Evolutionary conservation across 2,113 vertebrate genomes (phyloP), one percentile per base, ranked within the genome.

Genomic region (Notarius quadriscutis): DNA sequence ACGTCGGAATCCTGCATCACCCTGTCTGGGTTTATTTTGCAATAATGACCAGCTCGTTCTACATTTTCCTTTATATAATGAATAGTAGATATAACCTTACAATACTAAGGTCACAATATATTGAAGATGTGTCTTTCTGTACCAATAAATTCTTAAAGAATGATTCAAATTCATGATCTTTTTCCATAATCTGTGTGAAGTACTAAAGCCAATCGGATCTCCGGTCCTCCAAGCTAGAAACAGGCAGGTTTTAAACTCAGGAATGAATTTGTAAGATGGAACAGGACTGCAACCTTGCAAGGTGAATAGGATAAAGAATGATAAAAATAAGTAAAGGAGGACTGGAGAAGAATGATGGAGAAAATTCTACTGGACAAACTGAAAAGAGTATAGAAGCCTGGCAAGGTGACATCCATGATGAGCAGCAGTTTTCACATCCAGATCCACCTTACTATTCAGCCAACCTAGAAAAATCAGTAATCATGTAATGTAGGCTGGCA

Each of bases 331-430:
- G 65, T 2, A 48, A 51, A 4, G 11, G 57, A 81, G 25, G 41
- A 50, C 41, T 25, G 1, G 9, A 51, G 41, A 34, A 62, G 30
- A 84, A 48, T 62, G 11, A 53, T 22, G 30, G 17, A 53, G 51
- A 69, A 71, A 83, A 71, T 86, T 84, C 79, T 84, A 41, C 60
- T 81, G 74, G 55, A 84, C 69, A 83, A 84, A 62, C 65, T 87
- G 25, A 83, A 41, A 55, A 50, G 58, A 83, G 30, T 69, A 14
- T 65, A 69, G 67, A 87, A 88, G 84, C 58, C 63, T 34, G 77
- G 81, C 74, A 75, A 67, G 17, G 57, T 65, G 67, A 63, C 67
- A 57, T 15, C 20, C 58, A 62, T 6, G 5, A 20, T 62, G 58
- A 22, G 58, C 5, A 20, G 58, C 18, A 62, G 58, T 62, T 0